A percentile compares a stretch with the other conserved stretches of the same genome.
phyloP scores from a whole-genome alignment of 2,797 vertebrate species.

The Enteromius radiatus region DNA sequence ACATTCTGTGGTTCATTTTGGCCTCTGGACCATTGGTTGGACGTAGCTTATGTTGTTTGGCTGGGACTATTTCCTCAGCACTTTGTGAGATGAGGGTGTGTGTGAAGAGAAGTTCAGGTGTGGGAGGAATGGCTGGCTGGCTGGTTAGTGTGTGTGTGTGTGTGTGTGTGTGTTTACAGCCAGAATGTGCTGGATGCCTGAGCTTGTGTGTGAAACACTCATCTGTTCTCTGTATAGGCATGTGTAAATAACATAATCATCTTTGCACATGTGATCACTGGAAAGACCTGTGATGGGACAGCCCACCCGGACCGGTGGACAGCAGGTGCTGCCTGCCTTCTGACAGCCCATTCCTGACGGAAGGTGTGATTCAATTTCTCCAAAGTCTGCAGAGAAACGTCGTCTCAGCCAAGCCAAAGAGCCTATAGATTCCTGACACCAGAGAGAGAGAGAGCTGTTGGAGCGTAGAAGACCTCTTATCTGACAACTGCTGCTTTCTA shows the following conservation, averaged over 20 bases:
- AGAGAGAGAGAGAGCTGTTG: constrained; percentile 5
- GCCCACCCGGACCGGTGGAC: constrained; percentile 68
- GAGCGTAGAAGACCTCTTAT: constrained; percentile 19
- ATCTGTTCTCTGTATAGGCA: constrained; percentile 69
- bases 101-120: constrained; percentile 35
- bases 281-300: constrained; percentile 49
- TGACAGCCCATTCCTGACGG: constrained; percentile 64
- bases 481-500: constrained; percentile 38
- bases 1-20: constrained; percentile 67
- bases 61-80: constrained; percentile 64
- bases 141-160: constrained; percentile 53
- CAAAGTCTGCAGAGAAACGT: constrained; percentile 31
- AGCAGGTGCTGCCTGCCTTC: constrained; percentile 75
- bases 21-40: constrained; percentile 59
- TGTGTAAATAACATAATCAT: constrained; percentile 74
- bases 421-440: not conserved
- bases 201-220: constrained; percentile 59
- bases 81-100: constrained; percentile 57
- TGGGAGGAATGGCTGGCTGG: constrained; percentile 18
- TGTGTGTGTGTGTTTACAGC: constrained; percentile 33
- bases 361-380: constrained; percentile 69
- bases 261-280: constrained; percentile 68
- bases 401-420: not conserved
- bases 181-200: constrained; percentile 20
- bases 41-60: constrained; percentile 64